phyloP scores from a whole-genome alignment of 1,140 invertebrate species.

The Euborellia annulipes region DNA sequence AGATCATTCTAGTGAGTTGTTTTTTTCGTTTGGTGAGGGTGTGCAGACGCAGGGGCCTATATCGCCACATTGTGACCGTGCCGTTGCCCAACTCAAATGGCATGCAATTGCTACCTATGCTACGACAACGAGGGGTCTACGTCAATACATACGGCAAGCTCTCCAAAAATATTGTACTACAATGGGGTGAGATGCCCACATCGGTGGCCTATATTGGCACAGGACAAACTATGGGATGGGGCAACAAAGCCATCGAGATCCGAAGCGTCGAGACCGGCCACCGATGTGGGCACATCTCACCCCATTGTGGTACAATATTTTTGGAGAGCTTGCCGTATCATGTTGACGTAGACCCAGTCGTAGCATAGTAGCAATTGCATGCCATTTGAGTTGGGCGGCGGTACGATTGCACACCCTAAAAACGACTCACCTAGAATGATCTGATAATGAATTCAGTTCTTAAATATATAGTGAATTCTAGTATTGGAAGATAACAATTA shows the following conservation, averaged over 20 bases:
- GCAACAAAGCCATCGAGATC: conserved; percentile 99
- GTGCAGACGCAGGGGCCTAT: conserved; percentile 85
- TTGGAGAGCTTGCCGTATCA: conserved; percentile 81
- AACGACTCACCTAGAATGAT: conserved; percentile 13
- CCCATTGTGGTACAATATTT: conserved; percentile 78
- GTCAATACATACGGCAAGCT: conserved; percentile 95
- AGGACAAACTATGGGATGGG: conserved; percentile 99
- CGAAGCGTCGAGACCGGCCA: conserved; percentile 92
- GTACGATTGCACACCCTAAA: conserved; percentile 77
- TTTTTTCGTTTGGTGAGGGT: conserved; percentile 16
- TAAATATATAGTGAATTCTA: no score
- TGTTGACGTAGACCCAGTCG: conserved; percentile 98
- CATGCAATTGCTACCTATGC: conserved; percentile 91
- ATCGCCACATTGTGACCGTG: conserved; percentile 95
- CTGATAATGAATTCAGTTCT: no score
- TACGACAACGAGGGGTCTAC: conserved; percentile 99
- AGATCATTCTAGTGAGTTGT: conserved; percentile 12
- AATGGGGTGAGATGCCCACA: conserved; percentile 99
- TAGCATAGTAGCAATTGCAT: conserved; percentile 97
- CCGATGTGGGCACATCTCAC: conserved; percentile 99
- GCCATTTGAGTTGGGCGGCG: conserved; percentile 95
- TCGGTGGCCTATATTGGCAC: conserved; percentile 95
- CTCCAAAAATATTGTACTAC: conserved; percentile 55
- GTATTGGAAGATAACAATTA: no score
- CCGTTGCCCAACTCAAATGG: conserved; percentile 97